Percentiles rank a stretch among this genome's conserved stretches.
These are phyloP conservation scores for Prorops nasuta DNA, from an alignment of 1,140 invertebrate species.

Conservation along the genomic window DNA sequence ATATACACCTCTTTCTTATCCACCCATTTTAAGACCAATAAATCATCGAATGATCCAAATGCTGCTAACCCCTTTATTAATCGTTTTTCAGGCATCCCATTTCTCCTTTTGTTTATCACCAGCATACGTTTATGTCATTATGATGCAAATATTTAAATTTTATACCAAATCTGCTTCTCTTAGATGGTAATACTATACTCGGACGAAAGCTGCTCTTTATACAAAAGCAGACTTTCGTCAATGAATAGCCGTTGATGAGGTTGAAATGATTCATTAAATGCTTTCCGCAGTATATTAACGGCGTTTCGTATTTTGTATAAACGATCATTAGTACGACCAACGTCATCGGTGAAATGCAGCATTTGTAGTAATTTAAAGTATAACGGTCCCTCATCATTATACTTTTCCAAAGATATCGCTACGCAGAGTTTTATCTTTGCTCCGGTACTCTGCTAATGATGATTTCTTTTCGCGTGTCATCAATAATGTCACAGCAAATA, in stretches of 20 bases:
- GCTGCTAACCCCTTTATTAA: slow-evolving; percentile 25
- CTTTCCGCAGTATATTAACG: slow-evolving; percentile 2
- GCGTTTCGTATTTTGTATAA: slow-evolving; percentile 13
- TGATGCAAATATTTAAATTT: slow-evolving; percentile 29
- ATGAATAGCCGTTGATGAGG: slow-evolving; percentile 23
- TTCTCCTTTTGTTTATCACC: slow-evolving; percentile 31
- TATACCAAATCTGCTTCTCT: slow-evolving; percentile 27
- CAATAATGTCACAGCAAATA: neutral
- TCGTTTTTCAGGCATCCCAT: slow-evolving; percentile 30
- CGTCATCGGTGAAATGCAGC: slow-evolving; percentile 22
- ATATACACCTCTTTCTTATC: slow-evolving; percentile 24
- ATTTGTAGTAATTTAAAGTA: slow-evolving; percentile 16
- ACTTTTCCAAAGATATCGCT: slow-evolving; percentile 28
- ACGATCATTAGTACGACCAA: slow-evolving; percentile 11
- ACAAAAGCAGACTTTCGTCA: slow-evolving; percentile 29
- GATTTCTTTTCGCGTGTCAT: slow-evolving; percentile 5
- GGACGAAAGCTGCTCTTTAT: slow-evolving; percentile 27
- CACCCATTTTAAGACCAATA: slow-evolving; percentile 24
- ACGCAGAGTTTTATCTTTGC: slow-evolving; percentile 15
- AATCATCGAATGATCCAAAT: slow-evolving; percentile 14
- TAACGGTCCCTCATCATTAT: slow-evolving; percentile 26
- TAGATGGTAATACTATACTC: slow-evolving; percentile 33
- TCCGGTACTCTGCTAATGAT: slow-evolving; percentile 22
- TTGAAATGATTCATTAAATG: slow-evolving; percentile 16
- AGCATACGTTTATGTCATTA: slow-evolving; percentile 33